phyloP scores from a whole-genome alignment of 2,113 vertebrate genomes.

The Speoplatyrhinus poulsoni region DNA sequence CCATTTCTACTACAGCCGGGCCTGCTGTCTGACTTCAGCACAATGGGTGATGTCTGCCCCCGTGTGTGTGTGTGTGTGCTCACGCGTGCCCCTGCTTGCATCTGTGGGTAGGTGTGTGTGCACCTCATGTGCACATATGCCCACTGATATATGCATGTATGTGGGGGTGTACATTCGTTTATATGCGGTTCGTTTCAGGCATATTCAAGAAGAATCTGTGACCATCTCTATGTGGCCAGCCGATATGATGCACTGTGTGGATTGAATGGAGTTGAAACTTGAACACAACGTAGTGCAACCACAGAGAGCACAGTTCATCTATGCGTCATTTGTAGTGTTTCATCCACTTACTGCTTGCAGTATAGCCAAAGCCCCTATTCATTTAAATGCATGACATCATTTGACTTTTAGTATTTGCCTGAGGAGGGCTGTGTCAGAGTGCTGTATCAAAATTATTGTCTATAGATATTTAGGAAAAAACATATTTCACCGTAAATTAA shows the following conservation, averaged over 20 bases:
- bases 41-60: conserved; percentile 50
- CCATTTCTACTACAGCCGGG: conserved; percentile 34
- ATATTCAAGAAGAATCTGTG: neutral
- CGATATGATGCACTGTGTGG: too few species aligned
- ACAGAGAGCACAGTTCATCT: neutral
- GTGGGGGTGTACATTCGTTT: conserved; percentile 7
- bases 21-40: conserved; percentile 59
- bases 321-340: too few species aligned
- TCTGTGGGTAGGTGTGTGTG: conserved; percentile 9
- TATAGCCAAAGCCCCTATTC: too few species aligned
- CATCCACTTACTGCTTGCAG: too few species aligned
- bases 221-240: conserved; percentile 4
- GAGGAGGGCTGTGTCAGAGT: neutral
- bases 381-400: too few species aligned
- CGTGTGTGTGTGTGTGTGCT: conserved; percentile 9
- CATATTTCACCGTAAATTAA: too few species aligned
- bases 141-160: conserved; percentile 6
- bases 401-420: neutral
- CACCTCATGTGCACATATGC: neutral
- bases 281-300: too few species aligned
- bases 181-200: neutral
- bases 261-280: too few species aligned
- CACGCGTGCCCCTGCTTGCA: neutral
- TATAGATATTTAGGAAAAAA: too few species aligned
- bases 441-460: neutral